phyloP scores from a whole-genome alignment of 2,888 invertebrate species.

The Trissonchulus sp. region DNA sequence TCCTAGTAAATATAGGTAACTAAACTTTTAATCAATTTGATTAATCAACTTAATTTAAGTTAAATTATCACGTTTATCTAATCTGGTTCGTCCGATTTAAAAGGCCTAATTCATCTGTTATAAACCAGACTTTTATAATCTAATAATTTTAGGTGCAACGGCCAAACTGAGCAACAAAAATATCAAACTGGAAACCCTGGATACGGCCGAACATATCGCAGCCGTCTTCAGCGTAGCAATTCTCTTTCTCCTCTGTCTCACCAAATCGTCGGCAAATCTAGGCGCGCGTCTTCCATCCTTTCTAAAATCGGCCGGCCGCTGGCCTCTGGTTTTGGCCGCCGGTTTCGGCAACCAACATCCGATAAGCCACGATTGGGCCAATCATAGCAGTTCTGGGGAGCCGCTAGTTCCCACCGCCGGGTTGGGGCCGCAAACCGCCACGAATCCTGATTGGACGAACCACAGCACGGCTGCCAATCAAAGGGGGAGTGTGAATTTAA shows the following conservation, averaged over 20 bases:
- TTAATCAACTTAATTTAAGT: too few relatives aligned
- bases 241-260: background rate
- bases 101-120: too few relatives aligned
- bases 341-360: conserved; percentile 17
- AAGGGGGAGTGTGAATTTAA: too few relatives aligned
- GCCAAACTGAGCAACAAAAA: conserved; percentile 44
- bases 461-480: too few relatives aligned
- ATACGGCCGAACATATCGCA: conserved; percentile 22
- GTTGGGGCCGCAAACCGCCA: background rate
- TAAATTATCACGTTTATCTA: too few relatives aligned
- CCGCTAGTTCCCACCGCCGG: background rate
- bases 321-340: conserved; percentile 23
- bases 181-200: conserved; percentile 42
- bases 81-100: too few relatives aligned
- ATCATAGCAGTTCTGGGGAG: background rate
- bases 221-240: conserved; percentile 14
- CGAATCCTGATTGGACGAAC: background rate
- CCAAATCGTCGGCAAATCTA: background rate
- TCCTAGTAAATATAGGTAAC: too few relatives aligned
- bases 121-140: too few relatives aligned
- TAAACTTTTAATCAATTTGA: too few relatives aligned
- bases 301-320: conserved; percentile 6
- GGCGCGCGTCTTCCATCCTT: background rate
- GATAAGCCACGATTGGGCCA: background rate
- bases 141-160: conserved; percentile 25